A percentile compares a stretch with the other conserved stretches of the same genome.
These are phyloP conservation scores for Gobio occitaniae DNA, from an alignment of 2,797 vertebrate species.

Conservation along the genomic window DNA sequence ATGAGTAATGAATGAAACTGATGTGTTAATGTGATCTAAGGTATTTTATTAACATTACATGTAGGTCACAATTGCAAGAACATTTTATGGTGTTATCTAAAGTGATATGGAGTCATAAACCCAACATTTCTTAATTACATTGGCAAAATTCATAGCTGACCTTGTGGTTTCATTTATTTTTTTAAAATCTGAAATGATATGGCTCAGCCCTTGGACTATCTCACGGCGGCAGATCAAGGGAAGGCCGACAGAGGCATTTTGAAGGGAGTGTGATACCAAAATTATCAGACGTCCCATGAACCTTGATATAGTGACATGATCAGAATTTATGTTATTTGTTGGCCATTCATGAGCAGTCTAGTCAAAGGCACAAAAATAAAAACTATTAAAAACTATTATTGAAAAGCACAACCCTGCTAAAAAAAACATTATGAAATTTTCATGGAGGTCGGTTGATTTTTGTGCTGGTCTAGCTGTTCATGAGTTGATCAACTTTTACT, in stretches of 20 bases:
- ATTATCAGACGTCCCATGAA: not conserved
- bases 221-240: not conserved
- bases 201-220: not conserved
- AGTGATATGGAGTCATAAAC: constrained; percentile 2
- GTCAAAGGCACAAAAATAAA: not conserved
- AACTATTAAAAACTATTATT: too few relatives aligned
- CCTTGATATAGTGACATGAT: not conserved
- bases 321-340: not conserved
- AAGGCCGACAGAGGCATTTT: not conserved
- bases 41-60: not conserved
- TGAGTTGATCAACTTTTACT: not conserved
- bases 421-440: not conserved
- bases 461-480: not conserved
- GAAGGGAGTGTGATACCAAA: not conserved
- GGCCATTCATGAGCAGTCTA: not conserved
- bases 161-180: not conserved
- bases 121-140: not conserved
- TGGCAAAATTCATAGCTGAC: not conserved
- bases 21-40: not conserved
- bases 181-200: not conserved
- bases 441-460: not conserved
- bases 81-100: not conserved
- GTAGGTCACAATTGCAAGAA: not conserved
- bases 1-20: not conserved
- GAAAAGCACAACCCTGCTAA: not conserved